Percentiles rank a stretch among this genome's conserved stretches.
Evolutionary conservation across 2,113 vertebrate genomes (phyloP).

Genomic region (Pseudonaja textilis): DNA sequence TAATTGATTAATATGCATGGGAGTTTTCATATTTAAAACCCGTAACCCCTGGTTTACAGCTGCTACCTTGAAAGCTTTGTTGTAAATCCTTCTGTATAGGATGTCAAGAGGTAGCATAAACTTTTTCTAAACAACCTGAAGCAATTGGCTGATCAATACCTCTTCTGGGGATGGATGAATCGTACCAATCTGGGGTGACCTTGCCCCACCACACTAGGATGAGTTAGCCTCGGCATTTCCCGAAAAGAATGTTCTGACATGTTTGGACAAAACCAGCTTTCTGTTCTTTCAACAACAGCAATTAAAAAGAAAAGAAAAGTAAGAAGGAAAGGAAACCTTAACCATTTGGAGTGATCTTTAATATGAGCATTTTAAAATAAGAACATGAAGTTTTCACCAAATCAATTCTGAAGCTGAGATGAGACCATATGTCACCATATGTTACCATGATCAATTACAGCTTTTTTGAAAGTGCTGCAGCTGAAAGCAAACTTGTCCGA

Average conservation of each 20-base stretch:
- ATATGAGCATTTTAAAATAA: conserved; percentile 52
- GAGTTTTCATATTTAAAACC: neutral
- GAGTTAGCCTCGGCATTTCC: conserved; percentile 27
- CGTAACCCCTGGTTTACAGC: neutral
- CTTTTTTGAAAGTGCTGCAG: conserved; percentile 32
- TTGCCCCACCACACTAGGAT: conserved; percentile 45
- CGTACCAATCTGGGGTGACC: neutral
- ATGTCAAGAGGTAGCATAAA: neutral
- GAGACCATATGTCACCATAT: conserved; percentile 52
- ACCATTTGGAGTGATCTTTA: conserved; percentile 33
- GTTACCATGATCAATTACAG: conserved; percentile 41
- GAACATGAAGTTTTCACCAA: conserved; percentile 39
- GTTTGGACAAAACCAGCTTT: conserved; percentile 56
- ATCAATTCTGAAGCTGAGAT: conserved; percentile 55
- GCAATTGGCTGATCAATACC: neutral
- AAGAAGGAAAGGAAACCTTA: conserved; percentile 4
- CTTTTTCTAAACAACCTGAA: neutral
- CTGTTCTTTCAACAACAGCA: neutral
- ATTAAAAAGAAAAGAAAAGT: conserved; percentile 36
- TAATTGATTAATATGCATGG: too few relatives aligned
- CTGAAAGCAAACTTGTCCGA: conserved; percentile 25
- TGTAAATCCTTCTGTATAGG: neutral
- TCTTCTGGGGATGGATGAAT: neutral
- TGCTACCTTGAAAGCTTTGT: neutral
- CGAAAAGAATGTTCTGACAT: conserved; percentile 50